These are phyloP conservation scores for Pyrgus malvae DNA, from an alignment of 2,888 invertebrate species.

Conservation along the genomic window DNA sequence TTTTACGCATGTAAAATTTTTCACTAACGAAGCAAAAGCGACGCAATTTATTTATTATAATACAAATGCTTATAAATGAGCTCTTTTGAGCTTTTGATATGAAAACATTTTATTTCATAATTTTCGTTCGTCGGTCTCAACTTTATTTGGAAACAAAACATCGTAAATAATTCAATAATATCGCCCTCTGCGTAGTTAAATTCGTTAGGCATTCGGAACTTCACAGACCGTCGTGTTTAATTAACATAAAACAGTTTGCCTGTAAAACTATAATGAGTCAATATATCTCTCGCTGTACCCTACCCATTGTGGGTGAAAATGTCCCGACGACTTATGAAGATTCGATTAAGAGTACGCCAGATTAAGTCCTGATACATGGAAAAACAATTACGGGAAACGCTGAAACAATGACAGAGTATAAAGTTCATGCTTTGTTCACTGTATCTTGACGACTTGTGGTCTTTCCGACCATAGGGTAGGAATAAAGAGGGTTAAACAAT, in stretches of 20 bases:
- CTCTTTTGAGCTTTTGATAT: not conserved
- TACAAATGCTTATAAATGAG: too few relatives aligned
- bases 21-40: too few relatives aligned
- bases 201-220: conserved; percentile 1
- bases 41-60: too few relatives aligned
- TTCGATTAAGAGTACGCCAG: conserved; percentile 69
- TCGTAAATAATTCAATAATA: not conserved
- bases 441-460: conserved; percentile 56
- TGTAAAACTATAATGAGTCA: conserved; percentile 52
- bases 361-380: conserved; percentile 74
- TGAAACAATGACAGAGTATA: conserved; percentile 72
- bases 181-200: not conserved
- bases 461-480: conserved; percentile 24
- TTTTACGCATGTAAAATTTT: too few relatives aligned
- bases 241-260: conserved; percentile 41
- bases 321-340: conserved; percentile 61
- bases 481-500: conserved; percentile 57
- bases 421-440: conserved; percentile 69
- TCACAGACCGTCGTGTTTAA: conserved; percentile 33
- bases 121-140: not conserved
- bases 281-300: conserved; percentile 59
- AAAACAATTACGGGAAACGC: conserved; percentile 77
- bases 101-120: not conserved
- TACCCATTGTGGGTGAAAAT: conserved; percentile 41
- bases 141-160: not conserved